phyloP scores from a whole-genome alignment of 2,888 invertebrate genomes.

The Rugalucina vietnamica region DNA sequence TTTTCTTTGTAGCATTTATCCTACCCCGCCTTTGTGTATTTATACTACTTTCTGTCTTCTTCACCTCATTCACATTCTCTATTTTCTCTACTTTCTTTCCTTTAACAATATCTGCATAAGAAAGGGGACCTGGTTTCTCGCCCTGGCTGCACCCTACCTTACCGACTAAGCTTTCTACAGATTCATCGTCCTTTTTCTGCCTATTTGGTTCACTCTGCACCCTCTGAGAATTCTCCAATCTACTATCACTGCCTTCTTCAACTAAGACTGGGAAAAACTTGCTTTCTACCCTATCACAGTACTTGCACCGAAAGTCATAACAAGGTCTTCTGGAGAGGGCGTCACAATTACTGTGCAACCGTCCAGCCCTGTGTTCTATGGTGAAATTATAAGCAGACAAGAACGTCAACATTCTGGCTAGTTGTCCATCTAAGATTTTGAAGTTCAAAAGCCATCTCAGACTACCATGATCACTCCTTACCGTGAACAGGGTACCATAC shows the following conservation, averaged over 20 bases:
- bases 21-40: too few species aligned
- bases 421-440: slow-evolving; percentile 48
- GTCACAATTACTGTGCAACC: slow-evolving; percentile 47
- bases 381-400: slow-evolving; percentile 41
- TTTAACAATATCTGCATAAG: too few species aligned
- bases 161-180: too few species aligned
- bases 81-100: too few species aligned
- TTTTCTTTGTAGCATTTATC: too few species aligned
- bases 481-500: slow-evolving; percentile 23
- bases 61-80: too few species aligned
- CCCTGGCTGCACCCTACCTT: too few species aligned
- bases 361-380: slow-evolving; percentile 50
- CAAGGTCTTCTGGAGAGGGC: slow-evolving; percentile 45
- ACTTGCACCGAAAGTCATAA: slow-evolving; percentile 21
- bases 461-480: slow-evolving; percentile 42
- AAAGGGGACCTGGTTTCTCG: too few species aligned
- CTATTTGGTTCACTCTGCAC: too few species aligned
- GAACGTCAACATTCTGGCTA: slow-evolving; percentile 40
- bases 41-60: too few species aligned
- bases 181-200: too few species aligned
- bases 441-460: slow-evolving; percentile 45
- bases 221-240: too few species aligned
- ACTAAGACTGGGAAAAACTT: background rate
- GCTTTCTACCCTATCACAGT: slow-evolving; percentile 22
- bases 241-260: background rate